Evolutionary conservation across 2,797 vertebrate species (phyloP), one percentile per base, ranked within the genome.

Genomic region (Triplophysa yarkandensis): DNA sequence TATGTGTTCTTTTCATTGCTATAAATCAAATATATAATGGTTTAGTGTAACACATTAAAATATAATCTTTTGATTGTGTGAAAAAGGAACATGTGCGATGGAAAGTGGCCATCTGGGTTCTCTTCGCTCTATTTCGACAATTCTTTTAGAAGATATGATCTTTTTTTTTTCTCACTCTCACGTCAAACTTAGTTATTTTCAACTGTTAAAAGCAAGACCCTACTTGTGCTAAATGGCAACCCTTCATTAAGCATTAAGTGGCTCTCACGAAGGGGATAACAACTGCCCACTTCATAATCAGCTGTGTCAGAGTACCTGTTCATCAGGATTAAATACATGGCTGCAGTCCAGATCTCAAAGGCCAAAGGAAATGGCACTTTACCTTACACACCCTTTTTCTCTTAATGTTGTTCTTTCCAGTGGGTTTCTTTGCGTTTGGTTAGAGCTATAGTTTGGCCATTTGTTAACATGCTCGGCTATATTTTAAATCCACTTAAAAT

Each of bases 251-350:
- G 39, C 48, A 72, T 76, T 70, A 73, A 81, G 74, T 77, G 77
- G 54, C 68, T 81, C 77, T 81, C 50, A 73, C 27, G 43, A 74
- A 69, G 63, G 74, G 80, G 48, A 77, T 71, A 77, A 82, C 71
- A 73, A 79, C 77, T 77, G 80, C 71, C 80, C 71, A 82, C 81
- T 81, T 81, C 74, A 81, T 81, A 84, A 84, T 82, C 78, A 78
- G 48, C 77, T 66, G 52, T 74, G 70, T 58, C 80, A 72, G 80
- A 80, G 78, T 71, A 68, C 78, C 78, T 80, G 71, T 60, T 80
- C 74, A 77, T 77, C 74, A 74, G 34, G 46, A 71, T 68, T 78
- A 78, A 83, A 77, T 76, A 70, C 72, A 79, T 58, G 76, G 39
- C 67, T 27, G 32, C 73, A 58, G 63, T 78, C 69, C 64, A 54